Evolutionary conservation across 2,797 vertebrate species (phyloP).

Genomic region (Rhinophrynus dorsalis): DNA sequence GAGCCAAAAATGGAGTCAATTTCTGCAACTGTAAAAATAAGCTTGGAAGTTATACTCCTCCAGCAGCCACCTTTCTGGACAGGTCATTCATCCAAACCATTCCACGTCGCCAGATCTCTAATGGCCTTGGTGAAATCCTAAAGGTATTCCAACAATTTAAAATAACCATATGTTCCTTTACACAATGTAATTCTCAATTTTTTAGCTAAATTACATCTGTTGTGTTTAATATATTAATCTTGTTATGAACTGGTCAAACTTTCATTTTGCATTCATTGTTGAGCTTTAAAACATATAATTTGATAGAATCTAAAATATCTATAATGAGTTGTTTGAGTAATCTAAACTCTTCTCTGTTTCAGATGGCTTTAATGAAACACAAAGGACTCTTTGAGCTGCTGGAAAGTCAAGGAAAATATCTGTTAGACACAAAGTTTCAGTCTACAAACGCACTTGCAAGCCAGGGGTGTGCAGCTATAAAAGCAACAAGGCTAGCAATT

Average conservation of each 20-base stretch:
- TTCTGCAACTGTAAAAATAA: slow-evolving; percentile 84
- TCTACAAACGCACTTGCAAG: slow-evolving; percentile 44
- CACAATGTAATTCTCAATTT: too few species aligned
- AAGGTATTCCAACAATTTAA: slow-evolving; percentile 66
- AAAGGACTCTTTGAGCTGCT: slow-evolving; percentile 76
- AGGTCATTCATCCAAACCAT: slow-evolving; percentile 75
- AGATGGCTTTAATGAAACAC: slow-evolving; percentile 87
- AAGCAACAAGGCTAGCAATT: slow-evolving; percentile 73
- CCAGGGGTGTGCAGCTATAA: slow-evolving; percentile 57
- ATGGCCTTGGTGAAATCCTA: slow-evolving; percentile 78
- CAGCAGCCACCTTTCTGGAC: slow-evolving; percentile 72
- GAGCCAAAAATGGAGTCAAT: slow-evolving; percentile 80
- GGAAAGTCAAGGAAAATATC: slow-evolving; percentile 66
- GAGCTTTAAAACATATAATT: too few species aligned
- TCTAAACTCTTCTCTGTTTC: too few species aligned
- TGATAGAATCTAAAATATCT: too few species aligned
- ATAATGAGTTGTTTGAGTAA: too few species aligned
- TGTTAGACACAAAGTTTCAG: slow-evolving; percentile 79
- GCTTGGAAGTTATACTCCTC: slow-evolving; percentile 76
- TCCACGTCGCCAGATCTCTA: slow-evolving; percentile 76
- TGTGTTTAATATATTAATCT: too few species aligned
- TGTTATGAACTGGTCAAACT: too few species aligned
- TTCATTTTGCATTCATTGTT: too few species aligned
- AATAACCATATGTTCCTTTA: too few species aligned
- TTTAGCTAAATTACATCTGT: too few species aligned